Conservation (phyloP, 2,113 vertebrate genomes). For the Dromas ardeola region DNA sequence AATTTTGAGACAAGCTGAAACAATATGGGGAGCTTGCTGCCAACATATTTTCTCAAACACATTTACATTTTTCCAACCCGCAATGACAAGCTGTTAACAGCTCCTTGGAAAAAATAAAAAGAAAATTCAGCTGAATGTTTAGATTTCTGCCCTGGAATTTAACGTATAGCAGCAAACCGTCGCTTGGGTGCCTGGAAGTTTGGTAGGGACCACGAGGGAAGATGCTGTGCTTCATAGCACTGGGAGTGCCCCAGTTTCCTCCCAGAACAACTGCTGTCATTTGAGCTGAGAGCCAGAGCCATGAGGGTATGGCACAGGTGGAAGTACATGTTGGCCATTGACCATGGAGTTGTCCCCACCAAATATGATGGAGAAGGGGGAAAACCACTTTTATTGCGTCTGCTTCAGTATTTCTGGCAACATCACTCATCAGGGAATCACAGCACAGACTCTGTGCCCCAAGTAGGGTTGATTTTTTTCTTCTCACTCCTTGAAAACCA, state of each 20-base stretch:
- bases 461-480: not conserved
- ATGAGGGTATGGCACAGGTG: not conserved
- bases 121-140: not conserved
- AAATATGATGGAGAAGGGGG: not conserved
- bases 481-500: not conserved
- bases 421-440: not conserved
- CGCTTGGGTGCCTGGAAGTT: not conserved
- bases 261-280: not conserved
- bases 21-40: not conserved
- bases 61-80: not conserved
- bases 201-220: not conserved
- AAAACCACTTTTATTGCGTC: not conserved
- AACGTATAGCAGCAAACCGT: not conserved
- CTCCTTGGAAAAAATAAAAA: not conserved
- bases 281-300: not conserved
- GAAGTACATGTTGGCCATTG: not conserved
- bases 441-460: not conserved
- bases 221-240: not conserved
- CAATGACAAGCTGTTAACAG: not conserved
- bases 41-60: constrained; percentile 29
- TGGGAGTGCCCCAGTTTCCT: not conserved
- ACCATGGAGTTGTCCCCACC: not conserved
- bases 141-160: not conserved
- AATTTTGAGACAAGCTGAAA: constrained; percentile 15
- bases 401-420: not conserved